A percentile compares a stretch with the other conserved stretches of the same genome.
These are phyloP conservation scores for Lathamus discolor DNA, from an alignment of 2,113 vertebrate species.

Conservation along the genomic window DNA sequence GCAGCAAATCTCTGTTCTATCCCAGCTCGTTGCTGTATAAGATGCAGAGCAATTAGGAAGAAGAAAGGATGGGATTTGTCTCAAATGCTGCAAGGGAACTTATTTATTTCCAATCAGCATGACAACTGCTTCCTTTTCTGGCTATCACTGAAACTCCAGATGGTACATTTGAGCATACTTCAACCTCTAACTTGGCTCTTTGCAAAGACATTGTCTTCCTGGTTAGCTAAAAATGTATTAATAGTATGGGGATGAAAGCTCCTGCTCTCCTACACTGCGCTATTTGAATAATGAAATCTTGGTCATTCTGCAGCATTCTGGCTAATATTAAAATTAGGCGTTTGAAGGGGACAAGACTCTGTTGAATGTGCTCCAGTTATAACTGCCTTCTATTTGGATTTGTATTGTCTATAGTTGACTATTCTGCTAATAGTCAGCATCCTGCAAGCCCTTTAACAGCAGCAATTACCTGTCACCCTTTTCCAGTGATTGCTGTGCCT, in stretches of 20 bases:
- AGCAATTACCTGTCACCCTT: neutral
- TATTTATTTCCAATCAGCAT: neutral
- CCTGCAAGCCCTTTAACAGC: neutral
- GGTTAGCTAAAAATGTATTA: neutral
- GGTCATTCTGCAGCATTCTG: neutral
- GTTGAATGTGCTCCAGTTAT: neutral
- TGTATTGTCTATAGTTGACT: neutral
- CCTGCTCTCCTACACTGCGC: neutral
- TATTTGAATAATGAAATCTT: neutral
- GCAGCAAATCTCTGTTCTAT: neutral
- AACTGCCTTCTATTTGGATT: neutral
- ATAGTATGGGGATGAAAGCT: neutral
- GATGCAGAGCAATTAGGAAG: neutral
- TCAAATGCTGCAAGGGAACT: neutral
- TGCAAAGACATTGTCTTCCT: neutral
- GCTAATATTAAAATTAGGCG: neutral
- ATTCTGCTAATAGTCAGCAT: neutral
- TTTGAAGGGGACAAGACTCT: neutral
- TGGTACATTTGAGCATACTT: slow-evolving; percentile 32
- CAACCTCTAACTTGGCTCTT: slow-evolving; percentile 10
- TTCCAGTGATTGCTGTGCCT: neutral
- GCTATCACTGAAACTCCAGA: slow-evolving; percentile 52
- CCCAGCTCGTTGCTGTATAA: neutral
- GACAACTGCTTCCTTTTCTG: slow-evolving; percentile 61
- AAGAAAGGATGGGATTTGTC: neutral